Base-by-base conservation (phyloP, 2,113 vertebrate genomes). In the Bostrychus sinensis region DNA sequence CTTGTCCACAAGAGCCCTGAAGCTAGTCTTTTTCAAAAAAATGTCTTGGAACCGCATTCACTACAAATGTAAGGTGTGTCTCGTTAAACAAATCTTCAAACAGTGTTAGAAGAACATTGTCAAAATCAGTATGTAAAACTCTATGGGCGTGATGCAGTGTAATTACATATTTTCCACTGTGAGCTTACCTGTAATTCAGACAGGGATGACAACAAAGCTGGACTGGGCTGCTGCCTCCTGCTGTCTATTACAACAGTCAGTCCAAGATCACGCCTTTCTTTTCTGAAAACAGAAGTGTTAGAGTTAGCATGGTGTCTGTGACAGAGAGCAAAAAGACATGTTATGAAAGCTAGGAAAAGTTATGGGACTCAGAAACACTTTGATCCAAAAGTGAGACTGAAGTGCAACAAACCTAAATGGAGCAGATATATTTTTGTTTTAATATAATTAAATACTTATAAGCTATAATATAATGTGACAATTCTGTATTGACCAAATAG, bases 101-200 rank as follows among this genome's bases (percentile, higher is more conserved):
- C 50, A 8, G 55, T 28, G 57, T 68, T 57, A 28, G 65, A 38
- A 53, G 20, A 72, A 68, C 60, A 84, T 28, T n/a, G 70, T 36
- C 65, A 57, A 8, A 71, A 72, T 66, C n/a, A 36, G 56, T 14
- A 25, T 61, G 56, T 72, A 48, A 12, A 48, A 54, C 55, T 54
- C 50, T 46, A 16, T 64, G 76, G 75, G 76, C 11, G 67, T 69
- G 77, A 81, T 62, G 58, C 65, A 69, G 45, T 57, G 62, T 82
- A 80, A 86, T 84, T 86, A 78, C 78, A 80, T 73, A 74, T 66
- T 81, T 78, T 77, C 70, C 67, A 80, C 41, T 57, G 68, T 0
- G 46, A 59, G 48, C 89, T 91, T 81, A 95, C 94, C 93, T 95
- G 93, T 73, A 95, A 78, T 72, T 89, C 88, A 76, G 88, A 84